These are phyloP conservation scores for Venturia canescens DNA, from an alignment of 1,140 invertebrate genomes.

Conservation along the genomic window DNA sequence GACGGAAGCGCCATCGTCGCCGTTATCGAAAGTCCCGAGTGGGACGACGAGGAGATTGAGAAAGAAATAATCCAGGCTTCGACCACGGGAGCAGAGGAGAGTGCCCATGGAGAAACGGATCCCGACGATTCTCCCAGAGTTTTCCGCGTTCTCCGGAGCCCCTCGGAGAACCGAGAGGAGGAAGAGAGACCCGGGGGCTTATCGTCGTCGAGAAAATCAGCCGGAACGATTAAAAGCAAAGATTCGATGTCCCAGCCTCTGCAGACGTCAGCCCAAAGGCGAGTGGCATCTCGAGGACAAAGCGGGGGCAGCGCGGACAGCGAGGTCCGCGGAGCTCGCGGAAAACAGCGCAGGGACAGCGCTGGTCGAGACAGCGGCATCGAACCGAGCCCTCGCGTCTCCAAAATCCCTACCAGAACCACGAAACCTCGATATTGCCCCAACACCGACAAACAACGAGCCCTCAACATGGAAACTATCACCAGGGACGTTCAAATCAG, in stretches of 20 bases:
- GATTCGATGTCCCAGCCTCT: constrained; percentile 24
- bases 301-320: neutral
- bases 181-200: constrained; percentile 64
- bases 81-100: constrained; percentile 52
- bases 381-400: constrained; percentile 75
- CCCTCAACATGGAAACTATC: constrained; percentile 71
- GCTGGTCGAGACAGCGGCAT: constrained; percentile 72
- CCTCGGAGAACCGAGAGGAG: constrained; percentile 61
- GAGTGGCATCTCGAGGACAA: neutral
- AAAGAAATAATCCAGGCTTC: constrained; percentile 69
- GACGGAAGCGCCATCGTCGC: constrained; percentile 73
- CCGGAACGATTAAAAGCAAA: constrained; percentile 59
- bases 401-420: constrained; percentile 70
- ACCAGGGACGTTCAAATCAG: constrained; percentile 74
- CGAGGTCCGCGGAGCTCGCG: neutral
- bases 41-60: constrained; percentile 70
- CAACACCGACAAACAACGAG: constrained; percentile 69
- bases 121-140: constrained; percentile 67
- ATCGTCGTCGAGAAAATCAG: constrained; percentile 16
- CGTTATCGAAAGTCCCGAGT: constrained; percentile 74
- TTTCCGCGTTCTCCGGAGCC: constrained; percentile 70
- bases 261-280: too few species aligned
- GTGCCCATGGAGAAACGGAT: constrained; percentile 63
- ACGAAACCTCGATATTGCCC: constrained; percentile 65
- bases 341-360: neutral